Percentiles rank a stretch among this genome's conserved stretches.
Evolutionary conservation across 2,888 invertebrate species (phyloP).

Genomic region (Sinopyrophorus schimmeli): DNA sequence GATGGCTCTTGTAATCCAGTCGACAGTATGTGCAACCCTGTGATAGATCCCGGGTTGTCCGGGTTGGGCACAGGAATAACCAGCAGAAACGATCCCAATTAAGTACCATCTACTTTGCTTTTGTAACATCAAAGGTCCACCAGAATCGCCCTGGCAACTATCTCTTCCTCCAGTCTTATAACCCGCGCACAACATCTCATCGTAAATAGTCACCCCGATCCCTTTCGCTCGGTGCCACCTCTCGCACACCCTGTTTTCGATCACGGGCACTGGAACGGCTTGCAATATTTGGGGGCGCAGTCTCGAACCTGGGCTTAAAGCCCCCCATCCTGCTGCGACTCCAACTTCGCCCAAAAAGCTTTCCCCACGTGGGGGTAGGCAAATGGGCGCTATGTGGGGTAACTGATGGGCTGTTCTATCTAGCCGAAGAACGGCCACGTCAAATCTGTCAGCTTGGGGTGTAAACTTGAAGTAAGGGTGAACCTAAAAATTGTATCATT

Average conservation of each 20-base stretch:
- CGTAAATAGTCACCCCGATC: conserved; percentile 88
- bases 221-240: conserved; percentile 73
- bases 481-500: conserved; percentile 71
- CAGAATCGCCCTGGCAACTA: conserved; percentile 78
- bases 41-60: conserved; percentile 95
- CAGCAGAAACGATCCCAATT: conserved; percentile 84
- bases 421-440: conserved; percentile 85
- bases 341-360: conserved; percentile 90
- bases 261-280: conserved; percentile 90
- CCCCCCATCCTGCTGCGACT: conserved; percentile 94
- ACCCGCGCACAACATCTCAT: conserved; percentile 94
- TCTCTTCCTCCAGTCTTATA: conserved; percentile 87
- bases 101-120: conserved; percentile 86
- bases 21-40: conserved; percentile 88
- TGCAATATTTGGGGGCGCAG: conserved; percentile 87
- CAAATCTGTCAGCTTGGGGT: conserved; percentile 88
- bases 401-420: conserved; percentile 89
- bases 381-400: conserved; percentile 90
- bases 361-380: conserved; percentile 85
- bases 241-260: conserved; percentile 80
- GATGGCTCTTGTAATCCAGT: conserved; percentile 80
- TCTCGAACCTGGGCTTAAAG: conserved; percentile 80
- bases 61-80: conserved; percentile 90
- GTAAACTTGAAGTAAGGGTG: conserved; percentile 93
- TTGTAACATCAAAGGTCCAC: conserved; percentile 89